A percentile compares a stretch with the other conserved stretches of the same genome.
phyloP scores from a whole-genome alignment of 2,797 vertebrate species.

The Glossophaga mutica region DNA sequence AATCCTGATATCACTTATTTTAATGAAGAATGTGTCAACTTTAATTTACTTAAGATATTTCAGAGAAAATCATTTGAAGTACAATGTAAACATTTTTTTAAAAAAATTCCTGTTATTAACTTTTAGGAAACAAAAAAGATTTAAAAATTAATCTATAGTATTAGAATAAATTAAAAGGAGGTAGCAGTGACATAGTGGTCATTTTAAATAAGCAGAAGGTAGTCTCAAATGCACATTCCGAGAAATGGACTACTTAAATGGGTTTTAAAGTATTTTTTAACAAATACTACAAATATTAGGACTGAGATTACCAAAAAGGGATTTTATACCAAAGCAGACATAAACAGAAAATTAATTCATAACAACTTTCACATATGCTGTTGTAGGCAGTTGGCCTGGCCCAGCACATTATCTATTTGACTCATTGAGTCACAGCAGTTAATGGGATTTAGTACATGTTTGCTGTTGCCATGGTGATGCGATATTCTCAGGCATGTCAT shows the following conservation, averaged over 20 bases:
- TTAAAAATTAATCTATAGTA: neutral
- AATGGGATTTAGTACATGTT: conserved; percentile 90
- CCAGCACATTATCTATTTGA: conserved; percentile 87
- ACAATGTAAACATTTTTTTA: neutral
- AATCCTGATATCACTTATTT: neutral
- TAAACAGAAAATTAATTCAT: conserved; percentile 85
- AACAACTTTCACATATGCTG: conserved; percentile 84
- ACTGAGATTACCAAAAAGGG: conserved; percentile 74
- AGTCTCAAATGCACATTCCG: neutral
- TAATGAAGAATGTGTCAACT: neutral
- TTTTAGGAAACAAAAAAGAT: neutral
- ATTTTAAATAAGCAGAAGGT: conserved; percentile 39
- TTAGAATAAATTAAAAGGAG: neutral
- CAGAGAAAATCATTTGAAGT: neutral
- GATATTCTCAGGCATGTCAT: conserved; percentile 89
- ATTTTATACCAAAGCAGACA: conserved; percentile 76
- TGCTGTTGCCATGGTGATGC: conserved; percentile 90
- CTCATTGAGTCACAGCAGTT: conserved; percentile 87
- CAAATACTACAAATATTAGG: conserved; percentile 72
- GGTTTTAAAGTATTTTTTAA: conserved; percentile 69
- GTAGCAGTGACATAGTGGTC: neutral
- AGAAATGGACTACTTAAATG: conserved; percentile 56
- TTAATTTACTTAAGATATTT: neutral
- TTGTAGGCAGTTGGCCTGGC: conserved; percentile 84
- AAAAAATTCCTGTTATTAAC: neutral